Evolutionary conservation across 64 coral and sea anemone genomes (phyloP).

Genomic region (Catalaphyllia jardinei): DNA sequence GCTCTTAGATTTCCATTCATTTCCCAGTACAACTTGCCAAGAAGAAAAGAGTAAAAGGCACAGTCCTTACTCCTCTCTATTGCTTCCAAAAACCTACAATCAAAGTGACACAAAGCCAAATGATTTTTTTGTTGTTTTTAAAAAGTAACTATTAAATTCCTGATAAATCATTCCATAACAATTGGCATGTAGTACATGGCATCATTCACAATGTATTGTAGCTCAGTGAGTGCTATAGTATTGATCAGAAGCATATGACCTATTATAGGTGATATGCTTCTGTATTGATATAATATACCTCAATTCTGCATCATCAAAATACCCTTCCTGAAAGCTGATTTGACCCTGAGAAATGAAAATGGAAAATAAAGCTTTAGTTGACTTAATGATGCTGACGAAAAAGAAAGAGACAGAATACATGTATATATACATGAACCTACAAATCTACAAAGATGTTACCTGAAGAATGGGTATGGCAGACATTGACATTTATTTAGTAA

Average conservation of each 20-base stretch:
- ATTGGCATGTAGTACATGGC: too few relatives aligned
- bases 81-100: constrained; percentile 77
- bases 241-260: too few relatives aligned
- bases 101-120: not conserved
- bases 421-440: too few relatives aligned
- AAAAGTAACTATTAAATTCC: too few relatives aligned
- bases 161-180: too few relatives aligned
- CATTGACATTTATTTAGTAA: too few relatives aligned
- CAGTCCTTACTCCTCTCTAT: constrained; percentile 64
- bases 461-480: too few relatives aligned
- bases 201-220: too few relatives aligned
- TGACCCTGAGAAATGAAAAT: constrained; percentile 47
- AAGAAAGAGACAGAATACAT: too few relatives aligned
- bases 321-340: constrained; percentile 76
- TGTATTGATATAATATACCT: constrained; percentile 39
- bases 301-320: constrained; percentile 88
- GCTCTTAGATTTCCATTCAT: constrained; percentile 85
- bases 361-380: not conserved
- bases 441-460: too few relatives aligned
- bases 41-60: constrained; percentile 72
- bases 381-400: not conserved
- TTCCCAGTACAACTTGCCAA: constrained; percentile 91
- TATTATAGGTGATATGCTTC: too few relatives aligned
- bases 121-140: too few relatives aligned
- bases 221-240: not conserved